These are phyloP conservation scores for Meghimatium bilineatum DNA, from an alignment of 2,888 invertebrate genomes.

Conservation along the genomic window DNA sequence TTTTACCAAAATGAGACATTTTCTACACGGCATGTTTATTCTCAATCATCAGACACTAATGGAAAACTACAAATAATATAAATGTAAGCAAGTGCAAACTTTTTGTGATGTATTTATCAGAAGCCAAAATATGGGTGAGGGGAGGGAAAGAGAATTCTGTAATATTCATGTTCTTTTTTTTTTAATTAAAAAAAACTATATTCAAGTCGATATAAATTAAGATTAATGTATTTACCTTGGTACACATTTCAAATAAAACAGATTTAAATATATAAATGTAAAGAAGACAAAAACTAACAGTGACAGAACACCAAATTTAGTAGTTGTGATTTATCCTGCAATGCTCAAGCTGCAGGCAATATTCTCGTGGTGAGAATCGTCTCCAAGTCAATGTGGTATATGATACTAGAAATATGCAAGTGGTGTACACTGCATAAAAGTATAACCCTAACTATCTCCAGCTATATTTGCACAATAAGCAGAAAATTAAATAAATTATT, in stretches of 20 bases:
- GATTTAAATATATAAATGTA: constrained; percentile 35
- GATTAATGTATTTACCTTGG: constrained; percentile 49
- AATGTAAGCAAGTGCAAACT: constrained; percentile 46
- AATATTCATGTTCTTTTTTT: not conserved
- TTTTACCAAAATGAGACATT: not conserved
- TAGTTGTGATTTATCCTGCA: not conserved
- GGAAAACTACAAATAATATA: not conserved
- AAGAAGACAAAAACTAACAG: constrained; percentile 34
- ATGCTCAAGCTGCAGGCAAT: constrained; percentile 5
- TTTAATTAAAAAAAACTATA: constrained; percentile 44
- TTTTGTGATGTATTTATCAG: constrained; percentile 30
- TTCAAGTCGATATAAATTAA: constrained; percentile 47
- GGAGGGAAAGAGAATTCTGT: not conserved
- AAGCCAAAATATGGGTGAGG: constrained; percentile 21
- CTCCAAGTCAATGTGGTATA: not conserved
- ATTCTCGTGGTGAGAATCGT: constrained; percentile 2
- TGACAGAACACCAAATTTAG: constrained; percentile 31
- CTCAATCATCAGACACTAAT: not conserved
- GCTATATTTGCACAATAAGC: constrained; percentile 5
- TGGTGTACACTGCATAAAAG: not conserved
- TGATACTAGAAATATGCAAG: not conserved
- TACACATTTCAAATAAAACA: constrained; percentile 49
- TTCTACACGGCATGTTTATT: not conserved
- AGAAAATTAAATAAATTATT: constrained; percentile 19
- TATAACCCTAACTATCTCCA: constrained; percentile 9